phyloP scores from a whole-genome alignment of 2,797 vertebrate genomes.

The Atherinosoma microstoma region DNA sequence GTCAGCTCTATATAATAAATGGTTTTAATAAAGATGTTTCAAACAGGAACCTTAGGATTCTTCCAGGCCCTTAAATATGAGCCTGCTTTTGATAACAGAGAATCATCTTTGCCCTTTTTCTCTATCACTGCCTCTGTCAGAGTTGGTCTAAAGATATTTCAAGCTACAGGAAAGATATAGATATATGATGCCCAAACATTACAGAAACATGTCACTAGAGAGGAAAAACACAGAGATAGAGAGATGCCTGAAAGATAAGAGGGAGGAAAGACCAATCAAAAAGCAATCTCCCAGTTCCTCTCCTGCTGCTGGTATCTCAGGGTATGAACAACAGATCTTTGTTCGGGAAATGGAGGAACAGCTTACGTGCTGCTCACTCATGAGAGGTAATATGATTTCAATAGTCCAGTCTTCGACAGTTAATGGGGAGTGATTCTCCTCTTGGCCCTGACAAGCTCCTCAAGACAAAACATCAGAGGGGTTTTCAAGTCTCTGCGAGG shows the following conservation, averaged over 20 bases:
- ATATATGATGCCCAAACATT: conserved; percentile 49
- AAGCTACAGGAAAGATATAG: conserved; percentile 25
- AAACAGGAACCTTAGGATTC: conserved; percentile 11
- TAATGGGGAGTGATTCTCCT: conserved; percentile 60
- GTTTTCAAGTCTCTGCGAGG: conserved; percentile 48
- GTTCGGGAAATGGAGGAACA: conserved; percentile 51
- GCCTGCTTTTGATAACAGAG: conserved; percentile 29
- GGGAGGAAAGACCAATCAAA: conserved; percentile 41
- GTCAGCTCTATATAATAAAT: conserved; percentile 2
- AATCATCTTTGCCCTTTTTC: conserved; percentile 5
- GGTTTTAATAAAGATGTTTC: conserved; percentile 9
- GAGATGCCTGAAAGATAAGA: conserved; percentile 54
- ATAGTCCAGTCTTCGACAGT: conserved; percentile 49
- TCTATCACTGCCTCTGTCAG: conserved; percentile 28
- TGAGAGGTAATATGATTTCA: conserved; percentile 61
- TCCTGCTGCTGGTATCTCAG: conserved; percentile 38
- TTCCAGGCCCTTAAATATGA: conserved; percentile 14
- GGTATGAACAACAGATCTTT: conserved; percentile 53
- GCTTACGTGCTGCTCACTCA: conserved; percentile 28
- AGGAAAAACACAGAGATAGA: conserved; percentile 21
- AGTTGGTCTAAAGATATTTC: conserved; percentile 32
- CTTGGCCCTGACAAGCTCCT: conserved; percentile 55
- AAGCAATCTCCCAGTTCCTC: conserved; percentile 53
- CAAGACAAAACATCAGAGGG: conserved; percentile 53
- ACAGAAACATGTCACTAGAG: conserved; percentile 56